A percentile compares a stretch with the other conserved stretches of the same genome.
Conservation (phyloP, 1,140 invertebrate genomes). For the Melipona quadrifasciata region DNA sequence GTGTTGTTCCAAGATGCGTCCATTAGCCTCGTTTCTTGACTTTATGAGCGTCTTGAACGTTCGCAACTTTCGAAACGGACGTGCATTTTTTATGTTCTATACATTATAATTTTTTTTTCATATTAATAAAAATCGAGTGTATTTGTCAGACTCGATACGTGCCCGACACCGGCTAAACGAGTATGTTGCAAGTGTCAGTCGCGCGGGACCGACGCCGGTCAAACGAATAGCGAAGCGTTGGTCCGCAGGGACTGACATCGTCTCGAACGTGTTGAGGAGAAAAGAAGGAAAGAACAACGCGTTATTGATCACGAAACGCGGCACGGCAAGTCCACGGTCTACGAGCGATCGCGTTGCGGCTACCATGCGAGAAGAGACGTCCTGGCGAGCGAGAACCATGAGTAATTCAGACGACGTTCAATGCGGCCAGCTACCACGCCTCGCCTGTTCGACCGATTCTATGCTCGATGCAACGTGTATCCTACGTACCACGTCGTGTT, state of each 20-base stretch:
- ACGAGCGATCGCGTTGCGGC: background rate
- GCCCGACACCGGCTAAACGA: too few species aligned
- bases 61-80: too few species aligned
- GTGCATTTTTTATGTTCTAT: too few species aligned
- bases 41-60: too few species aligned
- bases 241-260: too few species aligned
- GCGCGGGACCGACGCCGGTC: too few species aligned
- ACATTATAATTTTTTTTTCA: too few species aligned
- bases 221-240: background rate
- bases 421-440: background rate
- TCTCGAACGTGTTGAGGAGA: background rate
- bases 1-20: background rate
- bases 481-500: background rate
- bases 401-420: slow-evolving; percentile 28
- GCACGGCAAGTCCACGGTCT: background rate
- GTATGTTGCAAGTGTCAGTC: too few species aligned
- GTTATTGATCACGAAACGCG: slow-evolving; percentile 23
- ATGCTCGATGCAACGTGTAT: background rate
- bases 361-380: slow-evolving; percentile 6
- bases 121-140: too few species aligned
- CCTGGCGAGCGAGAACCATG: slow-evolving; percentile 9
- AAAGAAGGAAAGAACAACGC: too few species aligned
- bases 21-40: too few species aligned
- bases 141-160: too few species aligned
- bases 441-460: background rate